phyloP scores from a whole-genome alignment of 2,888 invertebrate species.

The Labia minor region DNA sequence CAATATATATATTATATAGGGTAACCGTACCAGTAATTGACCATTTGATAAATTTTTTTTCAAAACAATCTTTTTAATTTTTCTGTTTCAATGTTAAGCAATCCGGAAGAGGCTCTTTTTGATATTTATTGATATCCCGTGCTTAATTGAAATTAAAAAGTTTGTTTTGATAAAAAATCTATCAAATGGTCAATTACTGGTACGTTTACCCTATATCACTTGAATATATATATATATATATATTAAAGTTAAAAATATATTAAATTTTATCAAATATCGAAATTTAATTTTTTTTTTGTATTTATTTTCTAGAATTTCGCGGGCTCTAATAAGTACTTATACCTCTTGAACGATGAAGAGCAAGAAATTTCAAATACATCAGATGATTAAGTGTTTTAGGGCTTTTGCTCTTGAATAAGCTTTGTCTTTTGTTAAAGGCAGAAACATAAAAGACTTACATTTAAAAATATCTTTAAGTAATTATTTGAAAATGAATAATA shows the following conservation, averaged over 20 bases:
- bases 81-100: too few relatives aligned
- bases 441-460: not conserved
- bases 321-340: constrained; percentile 65
- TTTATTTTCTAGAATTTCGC: constrained; percentile 53
- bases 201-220: not conserved
- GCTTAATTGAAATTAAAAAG: too few relatives aligned
- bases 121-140: too few relatives aligned
- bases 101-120: too few relatives aligned
- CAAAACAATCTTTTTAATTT: too few relatives aligned
- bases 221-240: not conserved
- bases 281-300: too few relatives aligned
- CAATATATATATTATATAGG: too few relatives aligned
- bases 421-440: not conserved
- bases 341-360: constrained; percentile 57
- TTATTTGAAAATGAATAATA: not conserved
- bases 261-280: too few relatives aligned
- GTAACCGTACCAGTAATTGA: too few relatives aligned
- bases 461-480: not conserved
- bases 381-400: not conserved
- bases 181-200: too few relatives aligned
- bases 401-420: not conserved
- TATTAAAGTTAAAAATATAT: not conserved
- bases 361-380: not conserved
- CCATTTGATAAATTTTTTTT: too few relatives aligned
- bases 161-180: too few relatives aligned